Evolutionary conservation across 2,113 vertebrate species (phyloP).

Genomic region (Myxocyprinus asiaticus): DNA sequence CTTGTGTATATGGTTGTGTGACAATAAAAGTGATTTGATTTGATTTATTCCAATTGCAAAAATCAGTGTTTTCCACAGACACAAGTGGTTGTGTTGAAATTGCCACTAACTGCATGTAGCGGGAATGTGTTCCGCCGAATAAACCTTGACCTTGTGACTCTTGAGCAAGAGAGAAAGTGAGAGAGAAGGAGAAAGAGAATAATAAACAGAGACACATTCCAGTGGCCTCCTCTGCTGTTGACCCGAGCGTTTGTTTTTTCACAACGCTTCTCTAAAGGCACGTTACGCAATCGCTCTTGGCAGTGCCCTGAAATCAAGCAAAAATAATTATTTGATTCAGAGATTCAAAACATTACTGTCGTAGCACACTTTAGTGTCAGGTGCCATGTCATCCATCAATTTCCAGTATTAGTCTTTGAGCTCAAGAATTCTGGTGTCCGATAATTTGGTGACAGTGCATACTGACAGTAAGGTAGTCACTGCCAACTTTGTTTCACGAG

Average conservation of each 20-base stretch:
- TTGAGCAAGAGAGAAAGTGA: background rate
- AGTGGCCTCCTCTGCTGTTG: conserved; percentile 12
- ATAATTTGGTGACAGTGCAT: conserved; percentile 31
- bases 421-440: conserved; percentile 51
- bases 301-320: background rate
- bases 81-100: conserved; percentile 41
- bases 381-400: conserved; percentile 64
- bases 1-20: no score
- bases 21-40: no score
- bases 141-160: conserved; percentile 40
- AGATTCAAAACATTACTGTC: conserved; percentile 59
- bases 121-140: conserved; percentile 42
- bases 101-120: conserved; percentile 41
- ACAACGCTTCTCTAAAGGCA: conserved; percentile 2
- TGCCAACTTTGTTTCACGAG: conserved; percentile 49
- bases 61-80: conserved; percentile 20
- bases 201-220: conserved; percentile 18
- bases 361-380: conserved; percentile 67
- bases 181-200: background rate
- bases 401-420: conserved; percentile 67
- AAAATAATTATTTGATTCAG: no score
- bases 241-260: no score
- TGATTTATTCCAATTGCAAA: conserved; percentile 20
- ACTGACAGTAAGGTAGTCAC: conserved; percentile 56
- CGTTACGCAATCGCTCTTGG: conserved; percentile 37